These are phyloP conservation scores for Gymnodraco acuticeps DNA, from an alignment of 2,797 vertebrate species.

Conservation along the genomic window DNA sequence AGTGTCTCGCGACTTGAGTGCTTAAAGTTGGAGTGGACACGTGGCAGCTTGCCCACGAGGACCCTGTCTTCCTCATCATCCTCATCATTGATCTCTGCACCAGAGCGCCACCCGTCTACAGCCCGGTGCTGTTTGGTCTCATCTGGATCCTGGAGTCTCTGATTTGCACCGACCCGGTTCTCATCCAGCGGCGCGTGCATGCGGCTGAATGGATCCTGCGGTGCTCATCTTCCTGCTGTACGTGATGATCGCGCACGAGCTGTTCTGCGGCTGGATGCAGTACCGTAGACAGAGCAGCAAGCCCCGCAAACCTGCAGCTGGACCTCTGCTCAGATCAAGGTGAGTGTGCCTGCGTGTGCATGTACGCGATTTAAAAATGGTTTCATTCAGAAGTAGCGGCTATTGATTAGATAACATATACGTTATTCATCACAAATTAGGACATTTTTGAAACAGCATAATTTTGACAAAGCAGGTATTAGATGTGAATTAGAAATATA, in stretches of 20 bases:
- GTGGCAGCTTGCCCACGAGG: constrained; percentile 33
- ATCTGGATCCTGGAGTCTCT: constrained; percentile 14
- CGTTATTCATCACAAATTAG: no score
- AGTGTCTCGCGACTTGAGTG: constrained; percentile 26
- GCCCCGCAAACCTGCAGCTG: constrained; percentile 79
- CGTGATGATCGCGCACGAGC: constrained; percentile 91
- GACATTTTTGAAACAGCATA: no score
- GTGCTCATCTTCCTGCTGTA: constrained; percentile 92
- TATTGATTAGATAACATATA: background rate
- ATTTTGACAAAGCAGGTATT: no score
- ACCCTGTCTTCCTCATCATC: background rate
- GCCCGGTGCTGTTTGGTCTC: background rate
- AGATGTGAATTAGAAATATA: no score
- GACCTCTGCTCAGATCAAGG: constrained; percentile 85
- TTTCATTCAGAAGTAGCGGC: background rate
- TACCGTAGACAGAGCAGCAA: constrained; percentile 85
- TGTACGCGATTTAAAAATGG: background rate
- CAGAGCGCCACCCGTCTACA: background rate
- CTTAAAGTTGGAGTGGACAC: constrained; percentile 49
- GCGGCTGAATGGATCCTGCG: constrained; percentile 87
- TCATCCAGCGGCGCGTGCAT: constrained; percentile 27
- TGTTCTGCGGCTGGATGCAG: constrained; percentile 92
- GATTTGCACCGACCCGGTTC: background rate
- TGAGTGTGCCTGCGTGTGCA: constrained; percentile 62
- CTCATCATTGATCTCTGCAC: background rate